These are phyloP conservation scores for Todiramphus saurophagus DNA, from an alignment of 2,113 vertebrate species.

Conservation along the genomic window DNA sequence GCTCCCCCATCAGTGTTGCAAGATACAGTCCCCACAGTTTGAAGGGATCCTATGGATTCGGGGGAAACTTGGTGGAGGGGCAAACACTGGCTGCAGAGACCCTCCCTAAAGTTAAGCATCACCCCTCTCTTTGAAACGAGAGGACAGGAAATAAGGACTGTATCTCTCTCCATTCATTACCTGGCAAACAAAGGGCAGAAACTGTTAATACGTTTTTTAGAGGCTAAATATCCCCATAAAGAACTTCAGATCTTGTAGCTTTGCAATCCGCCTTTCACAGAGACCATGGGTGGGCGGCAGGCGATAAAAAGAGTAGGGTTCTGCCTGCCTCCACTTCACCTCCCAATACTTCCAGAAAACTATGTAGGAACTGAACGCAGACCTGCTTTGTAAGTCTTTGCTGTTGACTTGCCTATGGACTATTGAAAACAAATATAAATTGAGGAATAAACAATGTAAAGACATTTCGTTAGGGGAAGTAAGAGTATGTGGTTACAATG, in stretches of 20 bases:
- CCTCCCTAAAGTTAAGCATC: neutral
- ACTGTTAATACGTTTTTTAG: neutral
- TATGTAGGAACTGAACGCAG: neutral
- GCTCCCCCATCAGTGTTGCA: neutral
- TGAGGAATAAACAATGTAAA: neutral
- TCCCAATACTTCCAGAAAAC: neutral
- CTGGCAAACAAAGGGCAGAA: neutral
- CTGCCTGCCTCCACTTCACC: neutral
- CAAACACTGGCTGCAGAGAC: neutral
- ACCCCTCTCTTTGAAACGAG: neutral
- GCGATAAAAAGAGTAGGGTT: neutral
- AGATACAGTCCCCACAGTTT: accelerated
- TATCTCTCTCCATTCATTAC: neutral
- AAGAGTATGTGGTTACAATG: neutral
- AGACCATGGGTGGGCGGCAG: neutral
- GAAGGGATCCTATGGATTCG: neutral
- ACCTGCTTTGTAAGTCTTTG: neutral
- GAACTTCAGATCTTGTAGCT: accelerated
- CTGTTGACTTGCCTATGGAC: neutral
- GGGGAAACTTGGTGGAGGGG: neutral
- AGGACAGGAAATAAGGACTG: neutral
- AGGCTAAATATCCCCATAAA: neutral
- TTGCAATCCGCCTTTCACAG: accelerated
- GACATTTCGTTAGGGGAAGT: neutral
- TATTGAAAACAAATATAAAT: no score